Evolutionary conservation across 2,888 invertebrate genomes (phyloP).

Genomic region (Teleiodes luculella): DNA sequence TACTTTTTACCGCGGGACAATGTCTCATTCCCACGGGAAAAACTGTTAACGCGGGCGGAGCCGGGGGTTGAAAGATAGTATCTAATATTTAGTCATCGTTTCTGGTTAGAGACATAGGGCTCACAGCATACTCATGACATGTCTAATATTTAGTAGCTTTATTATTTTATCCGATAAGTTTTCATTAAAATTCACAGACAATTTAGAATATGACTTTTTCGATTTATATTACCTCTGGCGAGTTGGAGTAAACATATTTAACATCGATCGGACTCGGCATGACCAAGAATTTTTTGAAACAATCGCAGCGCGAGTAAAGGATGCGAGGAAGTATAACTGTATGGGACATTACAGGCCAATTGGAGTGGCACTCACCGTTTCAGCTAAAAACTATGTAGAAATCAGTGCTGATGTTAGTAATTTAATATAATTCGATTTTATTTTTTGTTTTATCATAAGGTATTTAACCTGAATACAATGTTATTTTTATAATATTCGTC

Average conservation of each 20-base stretch:
- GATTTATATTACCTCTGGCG: conserved; percentile 18
- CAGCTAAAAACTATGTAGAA: conserved; percentile 22
- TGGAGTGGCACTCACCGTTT: conserved; percentile 33
- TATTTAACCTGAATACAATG: too few relatives aligned
- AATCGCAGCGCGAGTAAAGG: conserved; percentile 20
- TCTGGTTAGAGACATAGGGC: too few relatives aligned
- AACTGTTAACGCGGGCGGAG: too few relatives aligned
- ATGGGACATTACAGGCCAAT: conserved; percentile 28
- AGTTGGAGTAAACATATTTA: conserved; percentile 38
- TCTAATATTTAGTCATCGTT: too few relatives aligned
- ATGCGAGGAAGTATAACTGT: conserved; percentile 19
- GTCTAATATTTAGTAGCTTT: neutral
- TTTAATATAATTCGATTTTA: neutral
- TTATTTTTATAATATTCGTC: too few relatives aligned
- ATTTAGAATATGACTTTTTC: neutral
- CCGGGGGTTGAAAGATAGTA: too few relatives aligned
- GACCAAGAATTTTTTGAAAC: conserved; percentile 22
- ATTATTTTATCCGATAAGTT: neutral
- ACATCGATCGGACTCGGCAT: conserved; percentile 33
- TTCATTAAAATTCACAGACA: neutral
- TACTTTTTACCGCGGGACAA: too few relatives aligned
- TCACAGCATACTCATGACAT: too few relatives aligned
- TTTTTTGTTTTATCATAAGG: too few relatives aligned
- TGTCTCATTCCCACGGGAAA: too few relatives aligned
- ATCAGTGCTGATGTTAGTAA: conserved; percentile 30